Conservation (phyloP, 2,888 invertebrate genomes). For the Pachymerium ferrugineum region DNA sequence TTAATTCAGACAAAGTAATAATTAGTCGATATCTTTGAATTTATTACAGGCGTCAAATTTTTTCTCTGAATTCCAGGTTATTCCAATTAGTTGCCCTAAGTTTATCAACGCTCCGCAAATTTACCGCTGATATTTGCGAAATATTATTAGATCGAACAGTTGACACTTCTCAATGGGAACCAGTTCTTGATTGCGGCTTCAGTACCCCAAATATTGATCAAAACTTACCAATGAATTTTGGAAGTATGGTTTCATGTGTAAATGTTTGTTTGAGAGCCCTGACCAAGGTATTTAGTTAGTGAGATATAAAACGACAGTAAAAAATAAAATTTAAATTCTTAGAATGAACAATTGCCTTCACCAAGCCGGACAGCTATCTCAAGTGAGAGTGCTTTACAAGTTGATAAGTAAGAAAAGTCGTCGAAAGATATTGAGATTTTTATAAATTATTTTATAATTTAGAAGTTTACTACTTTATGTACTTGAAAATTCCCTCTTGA, state of each 20-base stretch:
- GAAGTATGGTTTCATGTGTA: conserved; percentile 46
- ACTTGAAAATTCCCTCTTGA: conserved; percentile 45
- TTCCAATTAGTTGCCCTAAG: conserved; percentile 43
- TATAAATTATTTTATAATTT: neutral
- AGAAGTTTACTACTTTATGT: conserved; percentile 42
- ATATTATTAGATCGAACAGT: conserved; percentile 47
- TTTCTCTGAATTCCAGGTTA: conserved; percentile 41
- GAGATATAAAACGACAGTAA: no score
- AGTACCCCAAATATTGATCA: conserved; percentile 47
- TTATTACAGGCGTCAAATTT: neutral
- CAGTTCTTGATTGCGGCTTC: conserved; percentile 46
- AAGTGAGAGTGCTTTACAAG: conserved; percentile 1
- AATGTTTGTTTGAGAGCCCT: conserved; percentile 43
- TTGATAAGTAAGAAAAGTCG: conserved; percentile 18
- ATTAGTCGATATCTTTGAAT: neutral
- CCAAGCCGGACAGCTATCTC: neutral
- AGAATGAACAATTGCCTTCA: conserved; percentile 30
- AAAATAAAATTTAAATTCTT: neutral
- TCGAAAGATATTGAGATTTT: neutral
- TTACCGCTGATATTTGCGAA: conserved; percentile 47
- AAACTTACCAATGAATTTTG: conserved; percentile 46
- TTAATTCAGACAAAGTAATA: conserved; percentile 41
- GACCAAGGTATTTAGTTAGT: conserved; percentile 16
- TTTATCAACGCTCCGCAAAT: conserved; percentile 44
- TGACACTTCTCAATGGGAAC: conserved; percentile 46